Evolutionary conservation across 2,797 vertebrate genomes (phyloP), one percentile per base, ranked within the genome.

Genomic region (Typhlichthys subterraneus): DNA sequence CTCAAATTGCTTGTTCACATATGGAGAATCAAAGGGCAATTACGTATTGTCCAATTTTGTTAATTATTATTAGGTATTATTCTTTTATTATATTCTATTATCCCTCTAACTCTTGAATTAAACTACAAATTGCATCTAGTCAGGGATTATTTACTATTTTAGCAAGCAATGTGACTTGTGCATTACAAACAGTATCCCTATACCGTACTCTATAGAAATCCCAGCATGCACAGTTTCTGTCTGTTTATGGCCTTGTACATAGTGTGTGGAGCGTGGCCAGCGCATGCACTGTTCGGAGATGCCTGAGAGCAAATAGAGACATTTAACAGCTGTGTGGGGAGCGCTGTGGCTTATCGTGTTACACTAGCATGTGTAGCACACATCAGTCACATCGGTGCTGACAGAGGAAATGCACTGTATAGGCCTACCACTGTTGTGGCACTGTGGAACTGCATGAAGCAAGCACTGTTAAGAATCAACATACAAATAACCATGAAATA

Each of bases 311-410:
- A 1, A 23, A 15, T 53, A 3, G 67, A 8, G 65, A 61, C 63
- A 63, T 45, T 78, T 68, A 83, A 85, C 87, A 89, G 82, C 80
- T 80, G 80, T 45, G 59, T 12, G 31, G 13, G 64, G 62, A 61
- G 12, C 10, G 15, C n/a, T 3, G n/a, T 51, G 63, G 61, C 49
- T 52, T 71, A 79, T 83, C n/a, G 11, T 50, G 48, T 85, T 72
- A 61, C 70, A 10, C 9, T 57, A 57, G 69, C 60, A 74, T 77
- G 67, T 65, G 50, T 69, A 76, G 3, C 63, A 65, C 42, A 47
- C 77, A 76, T 77, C 65, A 17, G 55, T 86, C 78, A 76, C 68
- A 73, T 12, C 61, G 59, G 67, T 70, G 76, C 42, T 8, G 77
- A 83, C 63, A 70, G 70, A 57, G 5, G 45, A 72, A 7, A 42